phyloP scores from a whole-genome alignment of 2,888 invertebrate species.

The Poecilus cupreus region DNA sequence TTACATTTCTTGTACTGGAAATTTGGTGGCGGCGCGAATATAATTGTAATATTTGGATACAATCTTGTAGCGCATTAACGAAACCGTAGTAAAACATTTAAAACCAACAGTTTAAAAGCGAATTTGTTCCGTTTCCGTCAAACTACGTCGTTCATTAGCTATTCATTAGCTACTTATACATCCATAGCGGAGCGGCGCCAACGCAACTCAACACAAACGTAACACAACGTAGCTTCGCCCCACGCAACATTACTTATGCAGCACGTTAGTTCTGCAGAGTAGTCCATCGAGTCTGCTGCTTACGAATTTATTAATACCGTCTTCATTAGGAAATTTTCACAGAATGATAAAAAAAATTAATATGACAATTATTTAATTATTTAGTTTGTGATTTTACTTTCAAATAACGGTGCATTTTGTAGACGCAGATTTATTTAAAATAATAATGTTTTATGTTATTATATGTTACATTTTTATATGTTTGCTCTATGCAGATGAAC shows the following conservation, averaged over 20 bases:
- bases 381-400: too few relatives aligned
- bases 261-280: neutral
- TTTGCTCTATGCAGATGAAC: too few relatives aligned
- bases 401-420: too few relatives aligned
- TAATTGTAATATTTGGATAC: neutral
- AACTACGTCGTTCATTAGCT: constrained; percentile 26
- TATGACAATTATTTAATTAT: too few relatives aligned
- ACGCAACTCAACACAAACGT: neutral
- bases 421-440: too few relatives aligned
- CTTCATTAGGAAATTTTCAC: neutral
- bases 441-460: too few relatives aligned
- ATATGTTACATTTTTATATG: too few relatives aligned
- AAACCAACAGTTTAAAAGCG: constrained; percentile 2
- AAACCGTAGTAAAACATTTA: neutral
- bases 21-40: neutral
- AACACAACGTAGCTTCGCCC: neutral
- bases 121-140: constrained; percentile 11
- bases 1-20: too few relatives aligned
- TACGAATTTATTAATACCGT: neutral
- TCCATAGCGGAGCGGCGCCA: neutral
- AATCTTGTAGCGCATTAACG: neutral
- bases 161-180: constrained; percentile 48
- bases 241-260: constrained; percentile 49
- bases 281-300: neutral
- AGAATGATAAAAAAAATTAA: too few relatives aligned